phyloP scores from a whole-genome alignment of 1,140 invertebrate genomes.

The Aphis craccivora region DNA sequence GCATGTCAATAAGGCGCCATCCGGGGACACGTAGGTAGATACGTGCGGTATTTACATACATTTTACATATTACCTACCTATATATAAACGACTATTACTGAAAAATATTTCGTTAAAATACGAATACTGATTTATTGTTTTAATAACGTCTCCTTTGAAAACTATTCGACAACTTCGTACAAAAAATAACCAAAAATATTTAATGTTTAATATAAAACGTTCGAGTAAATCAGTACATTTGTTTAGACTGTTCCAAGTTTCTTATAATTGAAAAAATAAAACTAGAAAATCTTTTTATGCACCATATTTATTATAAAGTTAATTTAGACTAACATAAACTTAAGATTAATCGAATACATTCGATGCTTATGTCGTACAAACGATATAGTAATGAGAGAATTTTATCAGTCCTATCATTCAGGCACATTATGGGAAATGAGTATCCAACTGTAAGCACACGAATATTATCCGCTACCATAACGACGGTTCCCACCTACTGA shows the following conservation, averaged over 20 bases:
- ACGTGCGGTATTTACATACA: not conserved
- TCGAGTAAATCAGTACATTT: not conserved
- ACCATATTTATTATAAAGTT: not conserved
- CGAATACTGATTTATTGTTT: not conserved
- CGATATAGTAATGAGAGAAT: conserved; percentile 26
- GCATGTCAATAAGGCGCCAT: not conserved
- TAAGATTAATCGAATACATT: not conserved
- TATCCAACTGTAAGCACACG: conserved; percentile 19
- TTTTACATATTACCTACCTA: not conserved
- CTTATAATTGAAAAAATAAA: not conserved
- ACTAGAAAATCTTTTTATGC: not conserved
- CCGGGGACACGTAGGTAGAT: not conserved
- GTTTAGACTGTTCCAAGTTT: too few species aligned
- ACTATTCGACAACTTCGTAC: not conserved
- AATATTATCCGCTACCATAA: conserved; percentile 23
- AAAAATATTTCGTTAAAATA: not conserved
- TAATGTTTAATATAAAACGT: not conserved
- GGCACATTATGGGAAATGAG: not conserved
- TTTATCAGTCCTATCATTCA: not conserved
- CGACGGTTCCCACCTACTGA: conserved; percentile 34
- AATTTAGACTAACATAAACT: not conserved
- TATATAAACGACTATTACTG: not conserved
- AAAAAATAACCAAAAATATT: not conserved
- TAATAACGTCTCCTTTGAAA: not conserved
- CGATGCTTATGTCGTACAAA: conserved; percentile 5